Evolutionary conservation across 1,140 invertebrate genomes (phyloP), one percentile per base, ranked within the genome.

Genomic region (Nylanderia fulva): DNA sequence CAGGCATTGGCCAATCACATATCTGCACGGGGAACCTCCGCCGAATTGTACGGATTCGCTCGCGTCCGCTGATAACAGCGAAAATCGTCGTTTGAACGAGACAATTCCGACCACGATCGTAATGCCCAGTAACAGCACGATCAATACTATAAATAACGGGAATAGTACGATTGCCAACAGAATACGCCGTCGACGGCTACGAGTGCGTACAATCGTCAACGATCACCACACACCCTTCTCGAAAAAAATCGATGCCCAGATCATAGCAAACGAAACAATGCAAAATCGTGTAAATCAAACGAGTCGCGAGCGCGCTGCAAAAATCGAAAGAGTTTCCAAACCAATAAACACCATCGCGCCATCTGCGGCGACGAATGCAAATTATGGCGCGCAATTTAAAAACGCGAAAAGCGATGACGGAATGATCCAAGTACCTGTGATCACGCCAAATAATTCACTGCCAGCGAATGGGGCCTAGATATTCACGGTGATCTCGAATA

Each of bases 1-100:
- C 13, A 91, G 96, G 60, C 95, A 96, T 80, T 97, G 96, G 96
- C 97, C 96, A 0, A 95, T 97, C 15, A 96, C 95, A 4, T 97
- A 97, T 91, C 92, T 97, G 5, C 96, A 97, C 85, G 95, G 95
- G 85, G 95, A 96, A 88, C 95, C 95, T 21, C 96, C 96, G 18
- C 96, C 96, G 9, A 95, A 96, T 71, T 90, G 88, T 9, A 94
- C 92, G 11, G 85, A 87, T 29, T 86, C 90, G 29, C 45, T 87
- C 15, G 79, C 89, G 13, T 83, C 85, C 2, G 86, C 88, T 5
- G 69, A 77, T n/a, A 71, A 85, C 21, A 85, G 54, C 11, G 52
- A 54, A 3, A 45, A 54, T 63, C 77, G 33, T 71, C 64, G 42
- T 24, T 27, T n/a, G 15, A 85, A 83, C 56, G 77, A 33, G 36